Percentiles rank a stretch among this genome's conserved stretches.
Conservation (phyloP, 1,140 invertebrate species). For the Drosophila neocordata region DNA sequence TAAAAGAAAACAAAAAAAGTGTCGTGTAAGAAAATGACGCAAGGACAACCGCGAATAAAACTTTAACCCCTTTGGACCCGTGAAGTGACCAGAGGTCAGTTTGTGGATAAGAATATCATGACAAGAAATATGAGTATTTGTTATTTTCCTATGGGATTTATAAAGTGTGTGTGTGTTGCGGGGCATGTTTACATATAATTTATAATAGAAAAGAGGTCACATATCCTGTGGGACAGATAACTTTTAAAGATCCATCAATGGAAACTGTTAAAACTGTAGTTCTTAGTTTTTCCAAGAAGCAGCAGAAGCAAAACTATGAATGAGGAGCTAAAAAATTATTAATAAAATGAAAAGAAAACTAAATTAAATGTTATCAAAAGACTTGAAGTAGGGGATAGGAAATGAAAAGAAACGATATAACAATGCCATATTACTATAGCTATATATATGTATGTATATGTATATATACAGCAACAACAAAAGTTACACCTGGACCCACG, state of each 20-base stretch:
- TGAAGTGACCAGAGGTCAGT: slow-evolving; percentile 53
- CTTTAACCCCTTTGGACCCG: slow-evolving; percentile 51
- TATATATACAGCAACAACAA: slow-evolving; percentile 32
- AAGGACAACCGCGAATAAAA: slow-evolving; percentile 59
- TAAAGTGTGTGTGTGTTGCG: slow-evolving; percentile 22
- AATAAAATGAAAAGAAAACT: slow-evolving; percentile 46
- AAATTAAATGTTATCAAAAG: slow-evolving; percentile 59
- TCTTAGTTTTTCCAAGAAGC: slow-evolving; percentile 8
- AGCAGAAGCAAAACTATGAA: background rate
- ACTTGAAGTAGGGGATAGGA: slow-evolving; percentile 22
- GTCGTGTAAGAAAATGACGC: slow-evolving; percentile 36
- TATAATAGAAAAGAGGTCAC: slow-evolving; percentile 40
- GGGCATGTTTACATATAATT: slow-evolving; percentile 71
- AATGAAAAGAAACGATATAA: slow-evolving; percentile 45
- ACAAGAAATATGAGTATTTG: slow-evolving; percentile 68
- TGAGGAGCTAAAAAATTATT: slow-evolving; percentile 36
- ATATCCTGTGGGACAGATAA: slow-evolving; percentile 27
- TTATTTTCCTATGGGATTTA: slow-evolving; percentile 56
- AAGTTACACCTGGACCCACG: slow-evolving; percentile 77
- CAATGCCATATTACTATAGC: slow-evolving; percentile 45
- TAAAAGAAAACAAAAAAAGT: slow-evolving; percentile 33
- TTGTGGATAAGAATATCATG: slow-evolving; percentile 15
- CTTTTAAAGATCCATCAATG: slow-evolving; percentile 13
- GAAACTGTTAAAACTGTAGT: background rate
- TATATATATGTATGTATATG: background rate